phyloP scores from a whole-genome alignment of 1,140 invertebrate genomes.

The Agrilus planipennis region DNA sequence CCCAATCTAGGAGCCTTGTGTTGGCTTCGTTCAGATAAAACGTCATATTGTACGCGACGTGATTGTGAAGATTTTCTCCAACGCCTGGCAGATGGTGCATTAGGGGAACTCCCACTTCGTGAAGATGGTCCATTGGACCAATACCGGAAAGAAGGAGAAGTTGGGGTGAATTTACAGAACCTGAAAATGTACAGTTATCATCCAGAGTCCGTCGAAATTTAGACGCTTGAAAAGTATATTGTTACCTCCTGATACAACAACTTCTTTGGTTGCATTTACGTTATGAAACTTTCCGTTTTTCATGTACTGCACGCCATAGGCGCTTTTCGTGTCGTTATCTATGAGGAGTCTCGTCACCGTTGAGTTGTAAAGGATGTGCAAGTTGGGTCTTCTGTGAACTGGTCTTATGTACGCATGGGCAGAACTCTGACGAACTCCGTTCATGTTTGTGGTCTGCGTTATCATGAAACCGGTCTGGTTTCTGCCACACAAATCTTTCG shows the following conservation, averaged over 20 bases:
- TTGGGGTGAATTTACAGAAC: conserved; percentile 72
- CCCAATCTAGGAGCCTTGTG: conserved; percentile 71
- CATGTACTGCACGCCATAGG: conserved; percentile 44
- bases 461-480: conserved; percentile 32
- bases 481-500: conserved; percentile 19
- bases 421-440: conserved; percentile 42
- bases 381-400: conserved; percentile 40
- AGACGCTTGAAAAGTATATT: too few relatives aligned
- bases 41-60: conserved; percentile 63
- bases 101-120: conserved; percentile 46
- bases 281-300: conserved; percentile 27
- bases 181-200: conserved; percentile 38
- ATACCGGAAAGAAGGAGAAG: conserved; percentile 71
- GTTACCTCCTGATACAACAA: conserved; percentile 46
- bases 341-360: conserved; percentile 39
- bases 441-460: conserved; percentile 36
- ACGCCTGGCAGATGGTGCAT: conserved; percentile 71
- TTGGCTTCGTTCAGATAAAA: conserved; percentile 75
- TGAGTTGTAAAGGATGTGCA: conserved; percentile 37
- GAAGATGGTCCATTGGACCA: conserved; percentile 61
- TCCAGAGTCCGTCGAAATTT: too few relatives aligned
- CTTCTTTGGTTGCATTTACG: conserved; percentile 39
- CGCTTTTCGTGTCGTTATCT: conserved; percentile 42
- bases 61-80: conserved; percentile 80
- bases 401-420: conserved; percentile 43